Percentiles rank a stretch among this genome's conserved stretches.
Evolutionary conservation across 2,888 invertebrate genomes (phyloP).

Genomic region (Cheilosia variabilis): DNA sequence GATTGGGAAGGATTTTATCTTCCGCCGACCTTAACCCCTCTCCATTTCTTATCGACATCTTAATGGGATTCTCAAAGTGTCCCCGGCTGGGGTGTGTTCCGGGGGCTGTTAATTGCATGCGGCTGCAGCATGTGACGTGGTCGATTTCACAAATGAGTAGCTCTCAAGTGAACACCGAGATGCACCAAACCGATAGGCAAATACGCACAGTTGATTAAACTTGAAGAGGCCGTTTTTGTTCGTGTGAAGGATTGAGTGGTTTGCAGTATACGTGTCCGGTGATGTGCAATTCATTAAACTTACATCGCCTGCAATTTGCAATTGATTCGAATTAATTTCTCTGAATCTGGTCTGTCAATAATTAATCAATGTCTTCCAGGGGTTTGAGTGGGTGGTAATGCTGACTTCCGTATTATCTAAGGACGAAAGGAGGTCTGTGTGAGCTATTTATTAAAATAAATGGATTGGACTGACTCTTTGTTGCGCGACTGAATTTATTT

Average conservation of each 20-base stretch:
- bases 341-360: background rate
- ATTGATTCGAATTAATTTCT: background rate
- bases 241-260: background rate
- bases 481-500: no score
- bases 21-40: no score
- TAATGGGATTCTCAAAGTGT: constrained; percentile 17
- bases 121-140: background rate
- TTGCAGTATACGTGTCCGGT: background rate
- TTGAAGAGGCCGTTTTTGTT: background rate
- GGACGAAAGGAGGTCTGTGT: no score
- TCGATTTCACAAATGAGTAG: constrained; percentile 29
- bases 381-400: background rate
- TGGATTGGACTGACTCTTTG: no score
- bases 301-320: background rate
- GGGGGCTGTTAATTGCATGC: constrained; percentile 34
- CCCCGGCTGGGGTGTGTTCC: background rate
- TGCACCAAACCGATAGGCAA: background rate
- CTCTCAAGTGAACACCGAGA: constrained; percentile 4
- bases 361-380: background rate
- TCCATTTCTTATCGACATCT: background rate
- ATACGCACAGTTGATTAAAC: background rate
- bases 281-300: background rate
- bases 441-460: no score
- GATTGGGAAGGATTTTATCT: constrained; percentile 6
- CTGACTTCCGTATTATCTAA: no score